phyloP scores from a whole-genome alignment of 2,113 vertebrate species.

The Sinocyclocheilus grahami region DNA sequence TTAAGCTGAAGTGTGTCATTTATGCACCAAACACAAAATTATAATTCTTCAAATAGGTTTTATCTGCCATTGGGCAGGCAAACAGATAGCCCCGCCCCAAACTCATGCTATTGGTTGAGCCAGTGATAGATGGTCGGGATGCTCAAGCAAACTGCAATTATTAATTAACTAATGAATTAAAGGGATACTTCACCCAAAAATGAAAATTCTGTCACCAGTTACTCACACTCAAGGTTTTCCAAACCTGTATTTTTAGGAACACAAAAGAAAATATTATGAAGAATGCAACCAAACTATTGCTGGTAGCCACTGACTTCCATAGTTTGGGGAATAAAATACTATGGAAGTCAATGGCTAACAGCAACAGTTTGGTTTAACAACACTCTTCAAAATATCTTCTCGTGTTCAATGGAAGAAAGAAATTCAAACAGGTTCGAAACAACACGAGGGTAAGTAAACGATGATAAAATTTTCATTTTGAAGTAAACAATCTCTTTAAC shows the following conservation, averaged over 20 bases:
- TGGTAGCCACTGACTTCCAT: neutral
- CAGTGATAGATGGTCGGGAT: neutral
- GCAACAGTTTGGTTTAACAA: too few relatives aligned
- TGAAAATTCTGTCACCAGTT: neutral
- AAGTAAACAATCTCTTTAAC: too few relatives aligned
- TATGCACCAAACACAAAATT: neutral
- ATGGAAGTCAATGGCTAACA: too few relatives aligned
- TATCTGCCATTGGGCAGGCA: neutral
- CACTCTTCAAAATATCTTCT: too few relatives aligned
- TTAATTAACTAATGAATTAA: too few relatives aligned
- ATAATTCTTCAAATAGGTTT: neutral
- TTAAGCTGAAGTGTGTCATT: neutral
- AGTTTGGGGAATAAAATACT: neutral
- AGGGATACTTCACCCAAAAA: too few relatives aligned
- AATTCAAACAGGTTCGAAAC: too few relatives aligned
- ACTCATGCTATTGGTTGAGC: neutral
- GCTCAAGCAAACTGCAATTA: neutral
- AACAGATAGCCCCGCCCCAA: neutral
- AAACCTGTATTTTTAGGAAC: neutral
- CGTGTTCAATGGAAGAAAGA: too few relatives aligned
- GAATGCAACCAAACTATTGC: neutral
- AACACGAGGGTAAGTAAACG: too few relatives aligned
- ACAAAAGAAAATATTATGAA: neutral
- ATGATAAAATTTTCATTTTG: too few relatives aligned
- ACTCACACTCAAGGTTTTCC: too few relatives aligned